phyloP scores from a whole-genome alignment of 1,140 invertebrate genomes.

The Lamellibrachia luymesi region DNA sequence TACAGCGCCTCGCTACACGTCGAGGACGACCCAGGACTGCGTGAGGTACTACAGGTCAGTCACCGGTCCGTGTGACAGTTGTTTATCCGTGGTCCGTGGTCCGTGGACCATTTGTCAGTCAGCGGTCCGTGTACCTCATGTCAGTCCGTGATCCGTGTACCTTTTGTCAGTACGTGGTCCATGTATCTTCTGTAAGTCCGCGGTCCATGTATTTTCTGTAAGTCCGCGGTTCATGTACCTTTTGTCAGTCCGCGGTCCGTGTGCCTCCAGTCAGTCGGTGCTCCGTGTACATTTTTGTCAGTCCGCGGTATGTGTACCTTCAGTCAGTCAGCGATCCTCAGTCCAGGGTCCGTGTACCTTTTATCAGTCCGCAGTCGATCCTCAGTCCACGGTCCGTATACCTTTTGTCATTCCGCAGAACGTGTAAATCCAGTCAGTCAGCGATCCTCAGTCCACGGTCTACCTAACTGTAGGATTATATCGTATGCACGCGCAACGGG shows the following conservation, averaged over 20 bases:
- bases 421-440: not conserved
- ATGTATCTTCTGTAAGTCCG: not conserved
- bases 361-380: not conserved
- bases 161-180: not conserved
- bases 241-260: not conserved
- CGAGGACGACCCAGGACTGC: constrained; percentile 56
- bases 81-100: not conserved
- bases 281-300: not conserved
- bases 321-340: not conserved
- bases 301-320: not conserved
- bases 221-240: not conserved
- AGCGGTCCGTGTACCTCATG: not conserved
- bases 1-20: constrained; percentile 18
- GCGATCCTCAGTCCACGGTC: too few species aligned
- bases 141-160: not conserved
- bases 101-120: not conserved
- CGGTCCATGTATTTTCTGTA: not conserved
- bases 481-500: too few species aligned
- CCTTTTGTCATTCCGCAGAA: not conserved
- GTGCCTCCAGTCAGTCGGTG: not conserved
- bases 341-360: not conserved
- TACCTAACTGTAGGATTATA: too few species aligned
- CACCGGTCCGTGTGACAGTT: not conserved
- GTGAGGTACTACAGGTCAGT: constrained; percentile 57
- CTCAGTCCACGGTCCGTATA: not conserved